Base-by-base conservation (phyloP, 1,140 invertebrate species). In the Hormaphis cornu region DNA sequence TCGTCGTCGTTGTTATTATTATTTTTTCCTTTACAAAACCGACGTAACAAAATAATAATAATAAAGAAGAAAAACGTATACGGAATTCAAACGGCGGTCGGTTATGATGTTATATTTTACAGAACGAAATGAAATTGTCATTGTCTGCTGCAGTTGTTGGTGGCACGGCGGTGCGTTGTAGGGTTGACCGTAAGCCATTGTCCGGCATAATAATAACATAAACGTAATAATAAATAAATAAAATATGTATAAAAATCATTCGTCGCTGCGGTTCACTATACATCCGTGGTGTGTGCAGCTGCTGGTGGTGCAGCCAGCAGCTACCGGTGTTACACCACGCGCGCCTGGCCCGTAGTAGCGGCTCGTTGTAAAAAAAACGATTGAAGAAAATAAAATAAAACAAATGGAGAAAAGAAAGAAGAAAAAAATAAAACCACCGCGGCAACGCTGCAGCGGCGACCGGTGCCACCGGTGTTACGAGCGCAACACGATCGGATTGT, bases 401-500 rank as follows among this genome's bases (percentile, higher is more conserved):
- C 50, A 66, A 66, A 63, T 44, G 58, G 44, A 61, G 46, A 66
- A 66, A 42, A 48, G 50, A 66, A 14, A 30, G 50, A 30, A 48
- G 44, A 66, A 66, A 48, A 46, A 63, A 61, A n/a, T n/a, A n/a
- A n/a, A 61, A 46, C 22, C 12, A 37, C 8, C 26, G 24, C 2
- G 61, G 61, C 61, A 66, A 66, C 61, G 44, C 42, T 35, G 61
- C 44, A 48, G 30, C 28, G 61, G 37, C 24, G 16, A 16, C 42
- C 18, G 42, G 12, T 46, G 44, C 61, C 50, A 50, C 61, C 50
- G n/a, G 61, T 66, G 44, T 66, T 66, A 66, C 42, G 61, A 35
- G 44, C 61, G 50, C 42, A 66, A 66, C 61, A 50, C 61, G 61
- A 66, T 66, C n/a, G 42, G 61, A 66, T 66, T 66, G 61, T 66